These are phyloP conservation scores for Hybognathus amarus DNA, from an alignment of 2,797 vertebrate genomes.

Conservation along the genomic window DNA sequence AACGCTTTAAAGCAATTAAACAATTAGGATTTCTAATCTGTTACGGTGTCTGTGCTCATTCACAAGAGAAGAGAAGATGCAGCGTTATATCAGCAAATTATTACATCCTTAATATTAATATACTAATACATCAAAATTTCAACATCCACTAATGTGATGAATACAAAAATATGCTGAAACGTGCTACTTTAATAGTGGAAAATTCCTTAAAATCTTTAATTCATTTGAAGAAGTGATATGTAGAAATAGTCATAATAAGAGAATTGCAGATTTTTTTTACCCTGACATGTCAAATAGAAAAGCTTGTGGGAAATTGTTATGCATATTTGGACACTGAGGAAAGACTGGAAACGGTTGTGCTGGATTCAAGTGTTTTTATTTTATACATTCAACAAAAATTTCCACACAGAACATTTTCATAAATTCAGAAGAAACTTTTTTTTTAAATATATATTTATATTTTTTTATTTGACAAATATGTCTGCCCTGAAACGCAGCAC, in stretches of 20 bases:
- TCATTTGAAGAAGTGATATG: not conserved
- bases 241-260: not conserved
- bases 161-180: not conserved
- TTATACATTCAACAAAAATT: slow-evolving; percentile 49
- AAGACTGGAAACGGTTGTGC: not conserved
- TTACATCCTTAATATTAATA: not conserved
- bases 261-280: not conserved
- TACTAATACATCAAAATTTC: not conserved
- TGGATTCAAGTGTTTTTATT: slow-evolving; percentile 24
- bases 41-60: too few species aligned
- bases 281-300: not conserved
- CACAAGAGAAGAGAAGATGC: not conserved
- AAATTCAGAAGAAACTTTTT: not conserved
- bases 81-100: not conserved
- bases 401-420: not conserved
- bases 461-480: not conserved
- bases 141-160: not conserved
- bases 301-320: not conserved
- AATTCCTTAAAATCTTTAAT: not conserved
- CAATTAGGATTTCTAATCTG: slow-evolving; percentile 27
- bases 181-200: not conserved
- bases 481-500: too few species aligned
- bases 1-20: slow-evolving; percentile 13
- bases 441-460: not conserved
- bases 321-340: not conserved